Conservation (phyloP, 2,888 invertebrate species). For the Caenorhabditis sulstoni region DNA sequence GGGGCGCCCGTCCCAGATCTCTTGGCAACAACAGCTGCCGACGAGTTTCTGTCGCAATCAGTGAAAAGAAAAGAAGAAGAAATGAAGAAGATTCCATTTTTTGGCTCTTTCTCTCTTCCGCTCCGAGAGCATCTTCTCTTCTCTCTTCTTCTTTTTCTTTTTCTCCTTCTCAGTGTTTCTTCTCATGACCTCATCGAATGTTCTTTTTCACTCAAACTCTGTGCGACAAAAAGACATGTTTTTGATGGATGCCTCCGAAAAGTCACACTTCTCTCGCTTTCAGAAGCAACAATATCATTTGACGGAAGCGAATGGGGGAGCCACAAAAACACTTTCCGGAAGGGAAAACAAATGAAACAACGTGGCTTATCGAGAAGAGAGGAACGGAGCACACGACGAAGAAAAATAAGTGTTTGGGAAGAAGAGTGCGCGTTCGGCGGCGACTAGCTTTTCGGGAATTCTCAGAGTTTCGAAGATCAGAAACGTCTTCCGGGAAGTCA, state of each 20-base stretch:
- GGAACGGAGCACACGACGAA: background rate
- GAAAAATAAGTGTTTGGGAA: no score
- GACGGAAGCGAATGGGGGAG: no score
- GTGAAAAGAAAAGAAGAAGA: conserved; percentile 16
- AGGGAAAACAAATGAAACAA: conserved; percentile 2
- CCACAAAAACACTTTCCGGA: background rate
- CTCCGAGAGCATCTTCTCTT: no score
- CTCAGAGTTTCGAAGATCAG: no score
- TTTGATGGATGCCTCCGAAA: conserved; percentile 51
- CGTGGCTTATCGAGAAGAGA: background rate
- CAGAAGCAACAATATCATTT: background rate
- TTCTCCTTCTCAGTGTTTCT: background rate
- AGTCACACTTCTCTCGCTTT: conserved; percentile 23
- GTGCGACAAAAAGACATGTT: conserved; percentile 21
- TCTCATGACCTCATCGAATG: conserved; percentile 53
- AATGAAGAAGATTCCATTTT: conserved; percentile 29
- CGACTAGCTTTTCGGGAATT: no score
- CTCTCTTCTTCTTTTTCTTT: no score
- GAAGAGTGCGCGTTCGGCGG: no score
- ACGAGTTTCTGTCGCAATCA: conserved; percentile 42
- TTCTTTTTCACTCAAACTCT: conserved; percentile 46
- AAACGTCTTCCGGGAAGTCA: no score
- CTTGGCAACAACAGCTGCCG: conserved; percentile 51
- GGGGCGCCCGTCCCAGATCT: conserved; percentile 39
- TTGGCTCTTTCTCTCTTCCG: conserved; percentile 1